Conservation (phyloP, 2,888 invertebrate species). For the Chloroclystis v-ata region DNA sequence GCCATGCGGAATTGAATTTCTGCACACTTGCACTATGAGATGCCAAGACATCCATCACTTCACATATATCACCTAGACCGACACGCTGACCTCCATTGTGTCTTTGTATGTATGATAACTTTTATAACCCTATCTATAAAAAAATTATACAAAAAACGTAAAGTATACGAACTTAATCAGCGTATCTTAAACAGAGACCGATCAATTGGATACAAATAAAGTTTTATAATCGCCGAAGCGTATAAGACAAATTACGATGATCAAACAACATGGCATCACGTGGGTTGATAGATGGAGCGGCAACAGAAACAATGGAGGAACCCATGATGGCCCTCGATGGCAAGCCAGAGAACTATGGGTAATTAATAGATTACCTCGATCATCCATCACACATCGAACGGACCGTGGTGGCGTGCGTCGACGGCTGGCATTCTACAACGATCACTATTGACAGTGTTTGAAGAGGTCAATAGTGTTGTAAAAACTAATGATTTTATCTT, state of each 20-base stretch:
- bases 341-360: conserved; percentile 53
- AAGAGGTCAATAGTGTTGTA: conserved; percentile 20
- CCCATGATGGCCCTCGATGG: conserved; percentile 33
- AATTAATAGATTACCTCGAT: conserved; percentile 67
- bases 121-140: neutral
- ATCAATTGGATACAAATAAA: conserved; percentile 31
- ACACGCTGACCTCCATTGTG: neutral
- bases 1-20: conserved; percentile 41
- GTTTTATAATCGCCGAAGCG: conserved; percentile 53
- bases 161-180: conserved; percentile 13
- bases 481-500: conserved; percentile 10
- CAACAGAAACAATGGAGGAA: conserved; percentile 67
- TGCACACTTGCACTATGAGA: conserved; percentile 6
- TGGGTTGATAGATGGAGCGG: conserved; percentile 65
- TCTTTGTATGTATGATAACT: too few relatives aligned
- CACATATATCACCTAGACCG: neutral
- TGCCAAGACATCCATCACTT: conserved; percentile 2
- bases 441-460: conserved; percentile 27
- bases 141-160: conserved; percentile 1
- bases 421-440: conserved; percentile 22
- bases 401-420: conserved; percentile 28
- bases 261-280: conserved; percentile 66
- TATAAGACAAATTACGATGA: conserved; percentile 65
- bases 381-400: conserved; percentile 58
- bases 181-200: conserved; percentile 20